Percentiles rank a stretch among this genome's conserved stretches.
Conservation (phyloP, 2,797 vertebrate species). For the Margarornis squamiger region DNA sequence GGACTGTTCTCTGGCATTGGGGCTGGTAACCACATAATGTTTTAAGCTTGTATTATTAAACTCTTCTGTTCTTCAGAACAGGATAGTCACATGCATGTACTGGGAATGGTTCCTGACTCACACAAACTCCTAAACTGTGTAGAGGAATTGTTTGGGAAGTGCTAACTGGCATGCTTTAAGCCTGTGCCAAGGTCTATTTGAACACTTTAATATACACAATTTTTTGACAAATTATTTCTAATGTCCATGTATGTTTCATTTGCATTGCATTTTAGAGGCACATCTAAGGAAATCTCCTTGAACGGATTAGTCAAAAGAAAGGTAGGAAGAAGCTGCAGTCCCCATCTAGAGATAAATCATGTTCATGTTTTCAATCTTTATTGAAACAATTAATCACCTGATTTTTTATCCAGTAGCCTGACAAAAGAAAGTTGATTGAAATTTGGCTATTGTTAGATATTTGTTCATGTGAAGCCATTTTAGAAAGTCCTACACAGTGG, state of each 20-base stretch:
- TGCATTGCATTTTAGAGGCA: background rate
- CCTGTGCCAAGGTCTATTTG: background rate
- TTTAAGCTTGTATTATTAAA: background rate
- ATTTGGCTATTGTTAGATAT: background rate
- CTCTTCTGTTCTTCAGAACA: background rate
- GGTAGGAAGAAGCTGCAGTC: background rate
- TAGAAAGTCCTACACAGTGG: background rate
- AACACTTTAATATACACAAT: background rate
- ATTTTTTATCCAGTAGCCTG: background rate
- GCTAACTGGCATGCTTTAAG: background rate
- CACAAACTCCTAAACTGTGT: background rate
- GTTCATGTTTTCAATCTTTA: background rate
- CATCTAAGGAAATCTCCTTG: background rate
- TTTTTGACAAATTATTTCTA: background rate
- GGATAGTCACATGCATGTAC: background rate
- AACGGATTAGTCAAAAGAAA: background rate
- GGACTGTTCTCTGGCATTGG: background rate
- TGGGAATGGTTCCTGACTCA: background rate
- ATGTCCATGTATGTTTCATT: background rate
- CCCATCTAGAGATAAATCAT: background rate
- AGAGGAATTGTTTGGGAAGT: background rate
- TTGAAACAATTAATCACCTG: background rate
- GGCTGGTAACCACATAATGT: background rate
- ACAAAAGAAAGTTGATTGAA: background rate
- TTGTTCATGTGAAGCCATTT: background rate